Percentiles rank a stretch among this genome's conserved stretches.
Conservation (phyloP, 1,140 invertebrate species). For the Hylyphantes graminicola region DNA sequence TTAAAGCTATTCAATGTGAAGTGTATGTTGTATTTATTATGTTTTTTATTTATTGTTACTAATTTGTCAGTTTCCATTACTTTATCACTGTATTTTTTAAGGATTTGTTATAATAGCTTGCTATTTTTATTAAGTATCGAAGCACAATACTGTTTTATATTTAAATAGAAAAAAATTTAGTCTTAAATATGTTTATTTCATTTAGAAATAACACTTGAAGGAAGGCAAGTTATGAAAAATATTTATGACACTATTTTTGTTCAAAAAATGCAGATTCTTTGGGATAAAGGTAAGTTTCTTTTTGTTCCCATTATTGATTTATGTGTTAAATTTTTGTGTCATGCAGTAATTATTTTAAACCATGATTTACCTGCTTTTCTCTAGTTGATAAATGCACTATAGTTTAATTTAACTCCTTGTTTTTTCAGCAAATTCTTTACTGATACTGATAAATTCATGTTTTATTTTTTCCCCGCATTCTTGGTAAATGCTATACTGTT, state of each 20-base stretch:
- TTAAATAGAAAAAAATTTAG: neutral
- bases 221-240: conserved; percentile 19
- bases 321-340: neutral
- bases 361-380: neutral
- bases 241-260: conserved; percentile 27
- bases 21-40: neutral
- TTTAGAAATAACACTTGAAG: conserved; percentile 25
- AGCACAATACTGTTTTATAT: no score
- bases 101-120: neutral
- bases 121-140: neutral
- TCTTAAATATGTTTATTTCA: neutral
- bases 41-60: neutral
- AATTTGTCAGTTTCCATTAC: neutral
- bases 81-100: neutral
- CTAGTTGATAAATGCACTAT: neutral
- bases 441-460: neutral
- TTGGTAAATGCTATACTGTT: no score
- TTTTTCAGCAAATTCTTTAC: neutral
- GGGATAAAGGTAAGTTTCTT: conserved; percentile 35
- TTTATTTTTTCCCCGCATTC: no score
- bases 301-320: neutral
- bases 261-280: conserved; percentile 3
- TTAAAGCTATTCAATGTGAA: no score
- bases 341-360: neutral
- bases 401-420: neutral